Base-by-base conservation (phyloP, 2,888 invertebrate genomes). In the Ochropleura leucogaster region DNA sequence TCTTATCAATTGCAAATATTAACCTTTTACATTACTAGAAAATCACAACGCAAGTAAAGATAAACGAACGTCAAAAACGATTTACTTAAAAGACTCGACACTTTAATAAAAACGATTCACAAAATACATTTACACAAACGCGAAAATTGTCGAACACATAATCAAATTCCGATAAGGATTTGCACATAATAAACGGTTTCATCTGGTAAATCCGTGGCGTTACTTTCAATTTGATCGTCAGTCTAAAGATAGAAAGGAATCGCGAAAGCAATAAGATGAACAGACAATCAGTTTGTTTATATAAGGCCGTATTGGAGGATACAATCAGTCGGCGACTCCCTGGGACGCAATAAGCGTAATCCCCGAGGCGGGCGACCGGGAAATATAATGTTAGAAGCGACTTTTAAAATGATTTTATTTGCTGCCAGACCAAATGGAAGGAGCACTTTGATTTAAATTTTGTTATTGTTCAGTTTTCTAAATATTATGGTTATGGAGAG, bases 281-380 rank as follows among this genome's bases (percentile, higher is more conserved):
- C 90, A 91, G 91, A 94, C 94, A 93, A 94, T 94, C 94, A 92
- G 92, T 93, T 93, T 96, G 94, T 95, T 94, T 95, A 93, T 94
- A 91, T 91, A 93, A 90, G 89, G 82, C 89, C 88, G 90, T 90
- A 92, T 93, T 89, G 92, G 90, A 90, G 91, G 92, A 92, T 92
- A 93, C 93, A 94, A 94, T 94, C 93, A 91, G 91, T 90, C 89
- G 91, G 83, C 89, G 87, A 87, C 89, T 92, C 93, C 92, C 90
- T 83, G 93, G 95, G 94, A 92, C 92, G 93, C 95, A 95, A 95
- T 96, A 95, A 95, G 93, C 93, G 94, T 95, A 93, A 95, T 94
- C 95, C 93, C 90, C 87, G 87, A 87, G 84, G 88, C 89, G 88
- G 80, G 71, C 53, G 68, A 77, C 87, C 75, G 77, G 74, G 87